These are phyloP conservation scores for Gallinago undulata DNA, from an alignment of 2,113 vertebrate species.

Conservation along the genomic window DNA sequence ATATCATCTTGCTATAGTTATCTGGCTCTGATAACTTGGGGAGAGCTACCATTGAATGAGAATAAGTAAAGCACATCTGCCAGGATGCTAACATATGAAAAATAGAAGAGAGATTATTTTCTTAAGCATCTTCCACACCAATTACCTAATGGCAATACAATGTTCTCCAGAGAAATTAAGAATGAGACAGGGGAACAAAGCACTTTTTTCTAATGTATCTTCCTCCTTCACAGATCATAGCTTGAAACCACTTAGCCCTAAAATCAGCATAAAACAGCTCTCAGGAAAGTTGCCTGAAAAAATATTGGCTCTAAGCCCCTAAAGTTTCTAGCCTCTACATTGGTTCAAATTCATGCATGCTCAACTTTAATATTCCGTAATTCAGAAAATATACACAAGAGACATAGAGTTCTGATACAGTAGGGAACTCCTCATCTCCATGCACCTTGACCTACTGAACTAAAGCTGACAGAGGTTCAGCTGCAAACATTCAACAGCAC, in stretches of 20 bases:
- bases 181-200: background rate
- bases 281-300: background rate
- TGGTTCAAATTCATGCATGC: background rate
- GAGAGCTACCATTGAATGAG: background rate
- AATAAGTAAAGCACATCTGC: background rate
- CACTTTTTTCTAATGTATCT: background rate
- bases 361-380: background rate
- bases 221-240: background rate
- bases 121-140: background rate
- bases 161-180: background rate
- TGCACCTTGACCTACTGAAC: slow-evolving; percentile 76
- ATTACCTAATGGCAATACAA: background rate
- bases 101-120: background rate
- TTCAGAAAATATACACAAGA: background rate
- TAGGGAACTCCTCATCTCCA: background rate
- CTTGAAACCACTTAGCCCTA: background rate
- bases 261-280: background rate
- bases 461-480: slow-evolving; percentile 73
- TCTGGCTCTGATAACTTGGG: background rate
- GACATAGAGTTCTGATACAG: background rate
- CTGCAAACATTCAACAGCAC: slow-evolving; percentile 48
- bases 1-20: background rate
- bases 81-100: background rate
- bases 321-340: background rate
- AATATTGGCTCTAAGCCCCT: background rate